Evolutionary conservation across 2,113 vertebrate genomes (phyloP).

Genomic region (Azemiops feae): DNA sequence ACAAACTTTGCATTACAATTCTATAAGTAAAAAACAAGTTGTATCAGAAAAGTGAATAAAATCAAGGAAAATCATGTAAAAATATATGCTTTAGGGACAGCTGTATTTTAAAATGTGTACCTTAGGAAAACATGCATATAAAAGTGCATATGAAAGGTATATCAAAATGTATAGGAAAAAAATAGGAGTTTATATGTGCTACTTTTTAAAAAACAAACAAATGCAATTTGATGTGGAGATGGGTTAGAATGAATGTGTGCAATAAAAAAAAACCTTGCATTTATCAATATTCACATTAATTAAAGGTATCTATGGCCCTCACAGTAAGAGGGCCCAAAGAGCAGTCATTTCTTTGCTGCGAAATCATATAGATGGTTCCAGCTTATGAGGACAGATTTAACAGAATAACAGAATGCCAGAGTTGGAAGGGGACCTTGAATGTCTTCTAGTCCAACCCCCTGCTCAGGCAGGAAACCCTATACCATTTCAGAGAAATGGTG

Average conservation of each 20-base stretch:
- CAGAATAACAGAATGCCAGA: not conserved
- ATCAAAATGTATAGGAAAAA: not conserved
- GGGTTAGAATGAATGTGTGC: not conserved
- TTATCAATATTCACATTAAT: not conserved
- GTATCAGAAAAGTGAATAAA: not conserved
- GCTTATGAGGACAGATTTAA: not conserved
- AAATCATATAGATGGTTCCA: not conserved
- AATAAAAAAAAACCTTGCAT: not conserved
- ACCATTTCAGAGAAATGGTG: not conserved
- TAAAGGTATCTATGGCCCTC: not conserved
- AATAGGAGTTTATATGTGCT: not conserved
- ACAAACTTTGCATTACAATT: not conserved
- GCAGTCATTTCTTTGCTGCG: not conserved
- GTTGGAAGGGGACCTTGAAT: not conserved
- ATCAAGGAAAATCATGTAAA: not conserved
- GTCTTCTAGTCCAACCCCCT: not conserved
- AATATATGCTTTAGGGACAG: not conserved
- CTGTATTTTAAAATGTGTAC: not conserved
- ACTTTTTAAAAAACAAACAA: not conserved
- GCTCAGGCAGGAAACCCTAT: not conserved
- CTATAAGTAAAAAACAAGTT: not conserved
- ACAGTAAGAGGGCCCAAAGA: not conserved
- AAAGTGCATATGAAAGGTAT: not conserved
- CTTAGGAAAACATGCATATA: not conserved
- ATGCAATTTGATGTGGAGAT: not conserved